A percentile compares a stretch with the other conserved stretches of the same genome.
Conservation (phyloP, 2,113 vertebrate species). For the Albula goreensis region DNA sequence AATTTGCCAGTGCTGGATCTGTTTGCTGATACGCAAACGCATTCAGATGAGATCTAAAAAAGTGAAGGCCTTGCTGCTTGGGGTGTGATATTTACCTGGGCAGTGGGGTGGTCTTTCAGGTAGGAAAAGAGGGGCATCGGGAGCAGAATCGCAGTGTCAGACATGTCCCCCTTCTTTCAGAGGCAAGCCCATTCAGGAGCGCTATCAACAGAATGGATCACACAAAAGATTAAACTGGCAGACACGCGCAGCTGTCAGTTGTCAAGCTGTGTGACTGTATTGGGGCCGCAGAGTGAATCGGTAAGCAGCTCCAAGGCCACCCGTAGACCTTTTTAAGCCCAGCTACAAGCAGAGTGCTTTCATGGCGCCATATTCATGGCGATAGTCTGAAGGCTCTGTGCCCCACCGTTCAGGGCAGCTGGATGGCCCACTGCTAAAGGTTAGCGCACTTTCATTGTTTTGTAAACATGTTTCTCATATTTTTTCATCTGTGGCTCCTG, state of each 20-base stretch:
- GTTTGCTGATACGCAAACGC: background rate
- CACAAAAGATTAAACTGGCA: slow-evolving; percentile 37
- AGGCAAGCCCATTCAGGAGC: background rate
- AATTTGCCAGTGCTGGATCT: background rate
- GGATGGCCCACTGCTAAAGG: background rate
- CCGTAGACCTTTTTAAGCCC: background rate
- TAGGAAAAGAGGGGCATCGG: background rate
- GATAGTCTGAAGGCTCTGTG: background rate
- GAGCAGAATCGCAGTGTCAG: background rate
- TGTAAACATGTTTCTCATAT: background rate
- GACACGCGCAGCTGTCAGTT: slow-evolving; percentile 41
- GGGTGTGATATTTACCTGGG: background rate
- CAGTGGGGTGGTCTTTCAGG: background rate
- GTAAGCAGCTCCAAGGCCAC: slow-evolving; percentile 35
- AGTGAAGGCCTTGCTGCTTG: background rate
- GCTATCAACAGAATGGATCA: slow-evolving; percentile 39
- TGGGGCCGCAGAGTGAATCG: slow-evolving; percentile 38
- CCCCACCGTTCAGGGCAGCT: background rate
- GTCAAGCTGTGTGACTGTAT: slow-evolving; percentile 35
- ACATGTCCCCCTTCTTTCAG: background rate
- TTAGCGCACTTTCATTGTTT: background rate
- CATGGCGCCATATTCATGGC: background rate
- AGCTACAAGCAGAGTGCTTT: background rate
- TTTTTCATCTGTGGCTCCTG: background rate
- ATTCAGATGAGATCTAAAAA: slow-evolving; percentile 10